These are phyloP conservation scores for Rhagium mordax DNA, from an alignment of 2,888 invertebrate species.

Conservation along the genomic window DNA sequence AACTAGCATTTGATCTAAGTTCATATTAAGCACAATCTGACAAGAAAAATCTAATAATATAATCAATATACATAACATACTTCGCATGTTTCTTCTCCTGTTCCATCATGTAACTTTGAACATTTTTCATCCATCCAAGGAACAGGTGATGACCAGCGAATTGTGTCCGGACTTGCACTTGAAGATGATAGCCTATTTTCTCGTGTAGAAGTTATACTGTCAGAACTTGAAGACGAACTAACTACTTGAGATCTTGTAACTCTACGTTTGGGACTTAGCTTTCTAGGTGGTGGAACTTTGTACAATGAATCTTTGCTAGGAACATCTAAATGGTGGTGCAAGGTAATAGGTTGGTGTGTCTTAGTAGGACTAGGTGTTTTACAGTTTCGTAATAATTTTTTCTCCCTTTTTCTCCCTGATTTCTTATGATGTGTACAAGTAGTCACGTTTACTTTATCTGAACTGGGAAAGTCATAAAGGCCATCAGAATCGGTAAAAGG, in stretches of 20 bases:
- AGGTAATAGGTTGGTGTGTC: conserved; percentile 60
- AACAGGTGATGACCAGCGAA: conserved; percentile 66
- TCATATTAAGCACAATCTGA: too few relatives aligned
- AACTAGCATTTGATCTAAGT: too few relatives aligned
- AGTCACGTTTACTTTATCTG: conserved; percentile 74
- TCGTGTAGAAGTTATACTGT: conserved; percentile 73
- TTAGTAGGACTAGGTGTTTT: conserved; percentile 74
- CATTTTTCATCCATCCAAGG: conserved; percentile 67
- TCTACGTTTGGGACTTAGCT: conserved; percentile 75
- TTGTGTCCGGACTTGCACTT: conserved; percentile 69
- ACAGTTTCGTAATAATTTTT: conserved; percentile 68
- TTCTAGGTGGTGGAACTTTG: conserved; percentile 69
- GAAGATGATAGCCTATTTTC: conserved; percentile 68
- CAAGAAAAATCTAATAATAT: too few relatives aligned
- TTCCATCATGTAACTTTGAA: conserved; percentile 66
- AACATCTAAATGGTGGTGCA: conserved; percentile 77
- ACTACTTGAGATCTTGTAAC: conserved; percentile 72
- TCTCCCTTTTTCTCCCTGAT: conserved; percentile 76
- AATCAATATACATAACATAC: too few relatives aligned
- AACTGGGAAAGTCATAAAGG: conserved; percentile 85
- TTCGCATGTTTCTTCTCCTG: conserved; percentile 72
- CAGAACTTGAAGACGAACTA: conserved; percentile 76
- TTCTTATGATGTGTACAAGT: conserved; percentile 73
- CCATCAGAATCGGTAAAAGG: conserved; percentile 87
- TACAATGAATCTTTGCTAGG: conserved; percentile 68